Evolutionary conservation across 2,888 invertebrate genomes (phyloP).

Genomic region (Venusia cambrica): DNA sequence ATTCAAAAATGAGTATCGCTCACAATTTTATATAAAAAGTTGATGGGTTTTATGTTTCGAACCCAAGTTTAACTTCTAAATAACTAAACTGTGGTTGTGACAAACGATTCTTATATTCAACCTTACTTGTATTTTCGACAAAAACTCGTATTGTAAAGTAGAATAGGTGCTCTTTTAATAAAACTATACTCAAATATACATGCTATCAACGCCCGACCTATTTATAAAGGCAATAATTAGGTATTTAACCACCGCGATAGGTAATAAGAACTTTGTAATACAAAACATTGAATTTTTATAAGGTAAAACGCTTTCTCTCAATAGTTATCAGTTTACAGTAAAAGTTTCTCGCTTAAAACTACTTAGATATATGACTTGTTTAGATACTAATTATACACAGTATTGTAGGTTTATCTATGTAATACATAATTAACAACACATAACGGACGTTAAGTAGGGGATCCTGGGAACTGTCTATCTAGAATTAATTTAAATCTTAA

Average conservation of each 20-base stretch:
- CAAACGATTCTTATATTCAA: conserved; percentile 36
- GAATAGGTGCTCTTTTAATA: conserved; percentile 45
- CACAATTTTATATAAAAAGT: conserved; percentile 9
- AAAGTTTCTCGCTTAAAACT: conserved; percentile 46
- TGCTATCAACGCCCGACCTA: conserved; percentile 46
- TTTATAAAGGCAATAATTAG: conserved; percentile 65
- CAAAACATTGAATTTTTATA: conserved; percentile 47
- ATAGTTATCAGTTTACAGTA: conserved; percentile 38
- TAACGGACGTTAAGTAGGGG: no score
- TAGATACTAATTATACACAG: conserved; percentile 42
- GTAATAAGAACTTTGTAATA: conserved; percentile 44
- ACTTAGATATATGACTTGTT: conserved; percentile 45
- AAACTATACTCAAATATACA: conserved; percentile 39
- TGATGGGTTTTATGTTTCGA: conserved; percentile 16
- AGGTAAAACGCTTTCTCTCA: conserved; percentile 39
- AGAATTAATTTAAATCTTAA: no score
- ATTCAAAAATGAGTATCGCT: conserved; percentile 9
- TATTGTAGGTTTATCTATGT: conserved; percentile 41
- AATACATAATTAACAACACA: conserved; percentile 25
- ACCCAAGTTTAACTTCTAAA: conserved; percentile 24
- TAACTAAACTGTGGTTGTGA: conserved; percentile 40
- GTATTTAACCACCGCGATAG: conserved; percentile 45
- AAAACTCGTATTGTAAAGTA: conserved; percentile 35
- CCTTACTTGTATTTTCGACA: conserved; percentile 33
- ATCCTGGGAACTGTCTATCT: no score